Percentiles rank a stretch among this genome's conserved stretches.
These are phyloP conservation scores for Asteroscopus sphinx DNA, from an alignment of 2,888 invertebrate genomes.

Conservation along the genomic window DNA sequence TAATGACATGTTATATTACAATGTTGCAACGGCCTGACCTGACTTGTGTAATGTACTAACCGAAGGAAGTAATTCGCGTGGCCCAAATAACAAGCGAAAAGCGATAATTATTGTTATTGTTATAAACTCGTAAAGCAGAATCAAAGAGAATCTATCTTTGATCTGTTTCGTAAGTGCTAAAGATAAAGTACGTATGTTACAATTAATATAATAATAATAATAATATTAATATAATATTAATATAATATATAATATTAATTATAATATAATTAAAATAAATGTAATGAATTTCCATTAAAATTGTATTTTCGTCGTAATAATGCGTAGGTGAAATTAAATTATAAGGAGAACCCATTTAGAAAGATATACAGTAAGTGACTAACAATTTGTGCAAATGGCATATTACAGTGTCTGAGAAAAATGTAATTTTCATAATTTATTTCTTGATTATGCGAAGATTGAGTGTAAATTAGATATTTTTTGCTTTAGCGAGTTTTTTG, in stretches of 20 bases:
- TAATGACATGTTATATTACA: conserved; percentile 56
- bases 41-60: conserved; percentile 49
- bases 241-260: conserved; percentile 33
- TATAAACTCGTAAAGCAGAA: conserved; percentile 54
- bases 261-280: conserved; percentile 38
- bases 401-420: conserved; percentile 27
- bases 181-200: conserved; percentile 53
- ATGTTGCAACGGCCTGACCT: conserved; percentile 54
- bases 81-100: conserved; percentile 47
- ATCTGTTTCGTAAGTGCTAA: conserved; percentile 57
- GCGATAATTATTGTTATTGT: conserved; percentile 59
- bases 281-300: conserved; percentile 22
- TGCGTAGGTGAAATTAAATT: conserved; percentile 40
- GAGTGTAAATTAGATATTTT: conserved; percentile 43
- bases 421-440: conserved; percentile 47
- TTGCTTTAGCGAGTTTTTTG: conserved; percentile 6
- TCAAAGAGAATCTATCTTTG: conserved; percentile 59
- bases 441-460: conserved; percentile 47
- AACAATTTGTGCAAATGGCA: conserved; percentile 45
- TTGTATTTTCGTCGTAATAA: conserved; percentile 19
- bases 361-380: conserved; percentile 36
- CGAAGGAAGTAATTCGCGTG: conserved; percentile 53
- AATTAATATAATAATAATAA: conserved; percentile 44
- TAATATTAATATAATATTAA: conserved; percentile 46
- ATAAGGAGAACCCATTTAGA: conserved; percentile 31